Evolutionary conservation across 2,888 invertebrate species (phyloP), one percentile per base, ranked within the genome.

Genomic region (Pollenia griseotomentosa): DNA sequence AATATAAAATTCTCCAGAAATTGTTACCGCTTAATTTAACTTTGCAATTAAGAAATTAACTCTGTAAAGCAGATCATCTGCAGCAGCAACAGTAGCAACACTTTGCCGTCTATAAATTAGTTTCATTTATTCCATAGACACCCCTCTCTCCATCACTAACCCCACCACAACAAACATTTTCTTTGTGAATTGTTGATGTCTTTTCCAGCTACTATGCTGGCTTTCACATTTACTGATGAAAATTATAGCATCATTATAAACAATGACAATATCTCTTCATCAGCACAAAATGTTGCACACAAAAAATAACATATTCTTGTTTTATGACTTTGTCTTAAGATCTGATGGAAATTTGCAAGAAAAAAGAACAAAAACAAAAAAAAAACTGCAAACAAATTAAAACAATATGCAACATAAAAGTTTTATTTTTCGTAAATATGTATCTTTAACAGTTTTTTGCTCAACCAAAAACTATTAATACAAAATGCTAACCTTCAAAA

Each of bases 11-110:
- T 84, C 84, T 66, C 9, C n/a, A 73, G 84, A 87, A 87, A 53
- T 70, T 84, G 79, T 81, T 68, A 73, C 87, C 81, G 78, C 87
- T 87, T 84, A 87, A 87, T 87, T 86, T 86, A 86, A 87, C 87
- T 87, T 87, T 74, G 77, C 87, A 84, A 87, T 87, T 87, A 87
- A 87, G 81, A 84, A 87, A 78, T 87, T 84, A 84, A 84, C 73
- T 87, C 68, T 33, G 16, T 19, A 81, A 73, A 75, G 42, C 6
- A 51, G 53, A 55, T 46, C 46, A 53, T 23, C 57, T n/a, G 12
- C 44, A 48, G 59, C 57, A 61, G n/a, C 40, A 16, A 23, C 23
- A 33, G 33, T 33, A 33, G 19, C 63, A 80, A 51, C 19, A 40
- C 40, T 66, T 61, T 83, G 70, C 78, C 33, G 73, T 83, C 77